A percentile compares a stretch with the other conserved stretches of the same genome.
phyloP scores from a whole-genome alignment of 2,797 vertebrate species.

The Ateles fusciceps region DNA sequence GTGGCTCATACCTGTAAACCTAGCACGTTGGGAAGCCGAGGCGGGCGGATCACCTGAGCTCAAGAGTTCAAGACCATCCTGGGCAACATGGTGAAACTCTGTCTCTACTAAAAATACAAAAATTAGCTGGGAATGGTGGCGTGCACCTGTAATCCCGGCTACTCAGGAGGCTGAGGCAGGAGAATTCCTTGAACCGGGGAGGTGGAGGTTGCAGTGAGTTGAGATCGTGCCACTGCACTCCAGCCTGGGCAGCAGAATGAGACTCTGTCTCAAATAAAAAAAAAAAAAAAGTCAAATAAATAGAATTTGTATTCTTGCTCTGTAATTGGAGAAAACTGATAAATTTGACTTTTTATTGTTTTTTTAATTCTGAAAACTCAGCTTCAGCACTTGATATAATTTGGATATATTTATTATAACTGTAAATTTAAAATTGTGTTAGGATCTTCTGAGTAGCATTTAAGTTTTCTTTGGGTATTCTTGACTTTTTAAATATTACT shows the following conservation, averaged over 20 bases:
- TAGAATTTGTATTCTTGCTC: slow-evolving; percentile 28
- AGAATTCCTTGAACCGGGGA: background rate
- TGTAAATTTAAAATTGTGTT: slow-evolving; percentile 61
- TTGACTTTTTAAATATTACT: slow-evolving; percentile 50
- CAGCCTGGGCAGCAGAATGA: too few relatives aligned
- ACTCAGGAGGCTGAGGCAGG: background rate
- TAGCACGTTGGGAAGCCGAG: background rate
- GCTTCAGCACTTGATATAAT: background rate
- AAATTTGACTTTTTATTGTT: background rate
- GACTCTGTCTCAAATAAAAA: background rate
- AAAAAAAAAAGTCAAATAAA: background rate
- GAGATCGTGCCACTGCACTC: background rate
- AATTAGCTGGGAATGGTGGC: too few relatives aligned
- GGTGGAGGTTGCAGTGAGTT: background rate
- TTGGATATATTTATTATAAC: slow-evolving; percentile 60
- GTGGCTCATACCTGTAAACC: background rate
- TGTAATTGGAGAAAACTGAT: background rate
- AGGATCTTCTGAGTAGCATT: slow-evolving; percentile 73
- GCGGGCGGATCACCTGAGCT: background rate
- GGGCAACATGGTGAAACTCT: background rate
- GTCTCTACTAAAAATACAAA: background rate
- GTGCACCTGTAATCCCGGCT: background rate
- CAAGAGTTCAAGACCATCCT: background rate
- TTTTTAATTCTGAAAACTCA: slow-evolving; percentile 6
- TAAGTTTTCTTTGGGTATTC: slow-evolving; percentile 70